Evolutionary conservation across 2,113 vertebrate species (phyloP).

Genomic region (Coturnix japonica): DNA sequence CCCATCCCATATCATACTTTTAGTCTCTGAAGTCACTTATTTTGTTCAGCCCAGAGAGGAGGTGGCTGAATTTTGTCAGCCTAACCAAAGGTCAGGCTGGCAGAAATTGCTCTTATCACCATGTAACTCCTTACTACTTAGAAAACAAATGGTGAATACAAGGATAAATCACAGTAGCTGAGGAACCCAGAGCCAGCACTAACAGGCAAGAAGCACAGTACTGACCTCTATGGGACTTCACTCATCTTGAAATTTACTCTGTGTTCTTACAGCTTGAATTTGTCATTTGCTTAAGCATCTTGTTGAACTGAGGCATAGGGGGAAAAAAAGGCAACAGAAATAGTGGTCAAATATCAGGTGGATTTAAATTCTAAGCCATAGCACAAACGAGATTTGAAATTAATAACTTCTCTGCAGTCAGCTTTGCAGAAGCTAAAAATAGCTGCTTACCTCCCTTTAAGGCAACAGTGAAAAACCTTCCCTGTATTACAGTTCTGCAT

Average conservation of each 20-base stretch:
- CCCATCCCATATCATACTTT: neutral
- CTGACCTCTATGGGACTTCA: neutral
- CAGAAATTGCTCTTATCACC: neutral
- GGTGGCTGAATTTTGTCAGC: neutral
- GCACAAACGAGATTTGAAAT: neutral
- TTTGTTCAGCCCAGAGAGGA: neutral
- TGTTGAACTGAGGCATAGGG: neutral
- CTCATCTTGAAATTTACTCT: neutral
- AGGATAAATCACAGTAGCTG: neutral
- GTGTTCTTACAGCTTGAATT: neutral
- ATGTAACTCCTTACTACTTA: fast-evolving
- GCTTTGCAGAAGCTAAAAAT: neutral
- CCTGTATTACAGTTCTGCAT: neutral
- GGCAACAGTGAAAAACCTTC: neutral
- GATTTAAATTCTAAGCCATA: neutral
- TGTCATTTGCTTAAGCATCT: neutral
- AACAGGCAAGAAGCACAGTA: neutral
- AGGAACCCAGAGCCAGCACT: neutral
- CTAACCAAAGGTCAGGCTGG: fast-evolving
- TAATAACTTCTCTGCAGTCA: neutral
- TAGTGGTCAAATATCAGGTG: neutral
- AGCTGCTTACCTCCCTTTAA: neutral
- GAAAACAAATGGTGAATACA: neutral
- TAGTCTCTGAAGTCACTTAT: neutral
- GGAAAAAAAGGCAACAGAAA: constrained; percentile 1